Conservation (phyloP, 64 coral and sea anemone genomes). For the Pocillopora verrucosa region DNA sequence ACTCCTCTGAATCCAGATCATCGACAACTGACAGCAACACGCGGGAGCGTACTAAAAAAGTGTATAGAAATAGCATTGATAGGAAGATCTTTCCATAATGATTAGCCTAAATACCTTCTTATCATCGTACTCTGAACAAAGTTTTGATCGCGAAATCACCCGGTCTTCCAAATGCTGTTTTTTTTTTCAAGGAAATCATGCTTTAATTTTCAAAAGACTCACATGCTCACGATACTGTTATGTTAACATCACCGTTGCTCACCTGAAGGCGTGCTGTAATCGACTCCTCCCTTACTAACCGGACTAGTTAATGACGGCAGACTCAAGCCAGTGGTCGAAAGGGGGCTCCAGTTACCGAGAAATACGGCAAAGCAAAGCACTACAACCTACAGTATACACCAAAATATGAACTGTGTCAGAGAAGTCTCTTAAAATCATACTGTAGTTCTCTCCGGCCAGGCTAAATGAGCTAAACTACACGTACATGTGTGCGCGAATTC, state of each 20-base stretch:
- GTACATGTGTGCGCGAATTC: no score
- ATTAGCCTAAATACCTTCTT: not conserved
- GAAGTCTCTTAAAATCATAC: not conserved
- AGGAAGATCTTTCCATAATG: not conserved
- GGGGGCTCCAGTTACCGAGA: slow-evolving; percentile 89
- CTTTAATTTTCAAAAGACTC: no score
- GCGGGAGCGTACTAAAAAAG: slow-evolving; percentile 70
- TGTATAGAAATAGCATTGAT: not conserved
- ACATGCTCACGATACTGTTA: no score
- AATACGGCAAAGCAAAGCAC: slow-evolving; percentile 96
- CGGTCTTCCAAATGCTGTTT: no score
- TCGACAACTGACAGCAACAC: slow-evolving; percentile 87
- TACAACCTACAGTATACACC: slow-evolving; percentile 73
- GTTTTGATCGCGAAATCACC: no score
- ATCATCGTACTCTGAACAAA: not conserved
- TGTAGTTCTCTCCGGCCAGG: no score
- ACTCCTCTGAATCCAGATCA: slow-evolving; percentile 74
- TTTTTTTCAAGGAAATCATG: no score
- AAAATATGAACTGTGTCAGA: not conserved
- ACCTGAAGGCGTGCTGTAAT: slow-evolving; percentile 95
- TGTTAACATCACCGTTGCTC: not conserved
- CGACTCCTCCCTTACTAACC: slow-evolving; percentile 57
- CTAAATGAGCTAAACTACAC: no score
- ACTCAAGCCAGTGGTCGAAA: slow-evolving; percentile 58
- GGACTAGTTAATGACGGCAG: slow-evolving; percentile 38